Evolutionary conservation across 2,113 vertebrate species (phyloP), one percentile per base, ranked within the genome.

Genomic region (Tachysurus fulvidraco): DNA sequence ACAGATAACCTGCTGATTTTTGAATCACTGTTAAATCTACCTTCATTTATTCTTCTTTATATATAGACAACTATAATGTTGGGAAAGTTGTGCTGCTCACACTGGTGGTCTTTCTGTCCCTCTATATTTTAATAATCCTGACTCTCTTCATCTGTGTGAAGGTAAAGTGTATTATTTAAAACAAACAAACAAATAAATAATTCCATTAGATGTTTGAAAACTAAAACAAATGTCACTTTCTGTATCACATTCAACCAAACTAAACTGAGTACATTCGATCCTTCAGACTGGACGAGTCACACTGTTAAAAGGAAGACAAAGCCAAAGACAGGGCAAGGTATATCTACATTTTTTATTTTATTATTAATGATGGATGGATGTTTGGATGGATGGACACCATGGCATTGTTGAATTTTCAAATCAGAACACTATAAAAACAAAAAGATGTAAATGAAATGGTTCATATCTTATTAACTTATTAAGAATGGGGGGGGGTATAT

Each of bases 81-180:
- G 2, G 0, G 13, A 5, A 69, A 19, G 1, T 25, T 12, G 16
- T 90, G 59, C 60, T 90, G 50, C 14, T 85, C 41, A 60, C 60
- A 12, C 46, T 90, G 67, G 25, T 90, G 2, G 78, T 74, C 23
- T 52, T 91, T 36, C 81, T 90, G 62, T n/a, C 21, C 41, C 77
- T 88, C 23, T 91, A 88, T 44, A 83, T 76, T n/a, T 23, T 90
- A 36, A 55, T 85, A 0, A 64, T 91, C 57, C 60, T 89, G 81
- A 41, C 28, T 16, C 30, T 86, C 52, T 44, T 90, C 12, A 62
- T 89, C 50, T 79, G 36, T 21, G 85, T 89, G 57, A 90, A 89
- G 88, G 89, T 90, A 69, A 52, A n/a, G 1, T 50, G 16, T 21
- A 28, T 77, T 46, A 19, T 12, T 67, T 55, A 9, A 25, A 54